phyloP scores from a whole-genome alignment of 1,140 invertebrate genomes.

The Metaphire vulgaris region DNA sequence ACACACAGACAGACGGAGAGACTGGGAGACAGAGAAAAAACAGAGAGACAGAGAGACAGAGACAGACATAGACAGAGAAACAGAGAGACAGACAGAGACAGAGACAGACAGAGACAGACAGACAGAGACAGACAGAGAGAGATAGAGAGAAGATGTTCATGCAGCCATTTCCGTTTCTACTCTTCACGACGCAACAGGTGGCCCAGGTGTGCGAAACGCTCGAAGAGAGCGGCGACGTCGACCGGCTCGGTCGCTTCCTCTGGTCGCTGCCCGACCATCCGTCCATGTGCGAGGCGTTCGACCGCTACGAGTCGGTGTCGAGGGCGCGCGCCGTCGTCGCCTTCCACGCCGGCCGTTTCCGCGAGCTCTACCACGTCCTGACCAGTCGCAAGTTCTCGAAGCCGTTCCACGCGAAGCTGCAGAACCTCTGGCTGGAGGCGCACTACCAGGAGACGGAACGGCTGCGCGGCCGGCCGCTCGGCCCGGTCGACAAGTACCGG shows the following conservation, averaged over 20 bases:
- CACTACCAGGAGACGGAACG: slow-evolving; percentile 98
- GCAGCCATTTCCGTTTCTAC: slow-evolving; percentile 13
- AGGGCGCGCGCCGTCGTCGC: slow-evolving; percentile 91
- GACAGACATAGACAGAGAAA: no score
- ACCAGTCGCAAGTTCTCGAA: slow-evolving; percentile 95
- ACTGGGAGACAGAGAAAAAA: no score
- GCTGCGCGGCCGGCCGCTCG: no score
- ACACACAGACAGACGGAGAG: no score
- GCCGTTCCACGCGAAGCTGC: slow-evolving; percentile 90
- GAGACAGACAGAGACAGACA: no score
- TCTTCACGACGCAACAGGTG: slow-evolving; percentile 61
- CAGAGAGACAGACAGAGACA: no score
- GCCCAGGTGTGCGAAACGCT: slow-evolving; percentile 96
- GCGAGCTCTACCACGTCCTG: slow-evolving; percentile 89
- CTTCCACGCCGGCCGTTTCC: slow-evolving; percentile 88
- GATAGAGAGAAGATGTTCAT: no score
- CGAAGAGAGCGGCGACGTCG: slow-evolving; percentile 94
- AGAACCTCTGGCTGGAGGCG: slow-evolving; percentile 91
- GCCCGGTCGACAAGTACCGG: slow-evolving; percentile 99
- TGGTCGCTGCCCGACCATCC: slow-evolving; percentile 72
- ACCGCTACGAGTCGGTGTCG: slow-evolving; percentile 88
- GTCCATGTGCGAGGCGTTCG: slow-evolving; percentile 79
- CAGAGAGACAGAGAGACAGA: no score
- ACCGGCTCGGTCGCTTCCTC: slow-evolving; percentile 85
- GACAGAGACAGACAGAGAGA: no score